Percentiles rank a stretch among this genome's conserved stretches.
These are phyloP conservation scores for Myripristis jacobus DNA, from an alignment of 2,797 vertebrate species.

Conservation along the genomic window DNA sequence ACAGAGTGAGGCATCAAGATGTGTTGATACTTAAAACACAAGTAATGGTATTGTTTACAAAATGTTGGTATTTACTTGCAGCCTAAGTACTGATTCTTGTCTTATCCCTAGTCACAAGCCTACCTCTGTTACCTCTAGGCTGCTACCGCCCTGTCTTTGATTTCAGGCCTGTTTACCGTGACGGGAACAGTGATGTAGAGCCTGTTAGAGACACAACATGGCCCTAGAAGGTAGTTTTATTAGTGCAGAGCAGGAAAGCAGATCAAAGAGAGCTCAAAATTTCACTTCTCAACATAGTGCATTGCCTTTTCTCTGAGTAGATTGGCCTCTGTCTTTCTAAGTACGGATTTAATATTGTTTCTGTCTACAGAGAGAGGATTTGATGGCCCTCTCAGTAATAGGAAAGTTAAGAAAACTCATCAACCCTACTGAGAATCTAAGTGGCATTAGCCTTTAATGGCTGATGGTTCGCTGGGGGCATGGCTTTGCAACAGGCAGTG, in stretches of 20 bases:
- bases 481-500: not conserved
- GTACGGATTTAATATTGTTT: not conserved
- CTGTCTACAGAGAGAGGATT: slow-evolving; percentile 9
- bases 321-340: not conserved
- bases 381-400: slow-evolving; percentile 36
- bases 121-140: not conserved
- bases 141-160: too few relatives aligned
- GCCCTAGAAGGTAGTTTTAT: not conserved
- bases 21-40: too few relatives aligned
- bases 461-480: not conserved
- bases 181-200: not conserved
- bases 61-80: too few relatives aligned
- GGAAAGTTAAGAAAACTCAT: slow-evolving; percentile 11
- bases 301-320: not conserved
- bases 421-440: not conserved
- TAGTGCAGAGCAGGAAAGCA: slow-evolving; percentile 7
- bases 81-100: too few relatives aligned
- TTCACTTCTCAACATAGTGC: not conserved
- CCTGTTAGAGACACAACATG: not conserved
- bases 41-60: too few relatives aligned
- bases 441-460: slow-evolving; percentile 14
- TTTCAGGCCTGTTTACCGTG: not conserved
- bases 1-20: too few relatives aligned
- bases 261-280: not conserved
- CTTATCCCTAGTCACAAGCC: not conserved